Conservation (phyloP, 2,888 invertebrate genomes). For the Heterodera filipjevi region DNA sequence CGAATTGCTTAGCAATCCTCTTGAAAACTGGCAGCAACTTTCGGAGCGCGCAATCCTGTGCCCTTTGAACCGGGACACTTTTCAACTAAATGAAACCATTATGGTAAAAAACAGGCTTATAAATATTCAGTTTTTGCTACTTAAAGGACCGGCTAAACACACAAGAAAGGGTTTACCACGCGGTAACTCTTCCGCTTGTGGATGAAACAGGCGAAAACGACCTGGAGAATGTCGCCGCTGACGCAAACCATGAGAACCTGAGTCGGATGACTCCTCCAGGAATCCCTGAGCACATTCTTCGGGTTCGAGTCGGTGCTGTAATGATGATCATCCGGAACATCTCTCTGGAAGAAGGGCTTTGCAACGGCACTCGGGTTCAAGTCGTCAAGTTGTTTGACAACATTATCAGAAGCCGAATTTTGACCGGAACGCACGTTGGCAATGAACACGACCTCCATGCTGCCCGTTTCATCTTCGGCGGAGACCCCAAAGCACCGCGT, state of each 20-base stretch:
- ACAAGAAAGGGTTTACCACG: background rate
- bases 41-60: background rate
- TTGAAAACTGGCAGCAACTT: background rate
- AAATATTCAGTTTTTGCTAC: background rate
- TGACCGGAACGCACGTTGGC: background rate
- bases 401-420: background rate
- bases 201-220: background rate
- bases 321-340: conserved; percentile 26
- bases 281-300: background rate
- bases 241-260: background rate
- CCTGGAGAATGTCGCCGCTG: background rate
- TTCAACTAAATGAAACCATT: background rate
- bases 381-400: background rate
- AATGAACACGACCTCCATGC: background rate
- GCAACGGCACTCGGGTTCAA: conserved; percentile 10
- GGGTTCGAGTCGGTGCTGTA: background rate
- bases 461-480: background rate
- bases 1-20: background rate
- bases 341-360: conserved; percentile 10
- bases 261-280: background rate
- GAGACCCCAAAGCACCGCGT: background rate
- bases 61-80: background rate
- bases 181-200: background rate
- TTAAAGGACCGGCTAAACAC: background rate
- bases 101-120: background rate